Percentiles rank a stretch among this genome's conserved stretches.
These are phyloP conservation scores for Condylura cristata DNA, from an alignment of 2,113 vertebrate species.

Conservation along the genomic window DNA sequence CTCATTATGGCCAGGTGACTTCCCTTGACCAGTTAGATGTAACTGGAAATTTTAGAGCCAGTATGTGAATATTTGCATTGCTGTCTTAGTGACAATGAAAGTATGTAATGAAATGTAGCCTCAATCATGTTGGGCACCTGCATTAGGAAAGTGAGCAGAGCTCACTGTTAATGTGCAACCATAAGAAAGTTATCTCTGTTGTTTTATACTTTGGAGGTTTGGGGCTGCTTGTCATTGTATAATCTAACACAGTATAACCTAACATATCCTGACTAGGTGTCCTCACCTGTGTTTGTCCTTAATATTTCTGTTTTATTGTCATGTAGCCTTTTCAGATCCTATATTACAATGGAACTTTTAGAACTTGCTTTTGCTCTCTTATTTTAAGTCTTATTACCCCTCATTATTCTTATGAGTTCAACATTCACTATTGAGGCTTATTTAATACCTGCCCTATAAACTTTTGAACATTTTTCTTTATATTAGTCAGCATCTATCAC, in stretches of 20 bases:
- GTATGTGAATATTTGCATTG: background rate
- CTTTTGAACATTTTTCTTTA: background rate
- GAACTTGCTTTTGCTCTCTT: background rate
- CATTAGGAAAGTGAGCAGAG: background rate
- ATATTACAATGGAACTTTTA: background rate
- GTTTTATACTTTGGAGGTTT: background rate
- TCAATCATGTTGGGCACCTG: background rate
- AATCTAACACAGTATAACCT: background rate
- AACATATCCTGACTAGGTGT: rapidly evolving
- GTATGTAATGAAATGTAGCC: background rate
- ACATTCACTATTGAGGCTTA: background rate
- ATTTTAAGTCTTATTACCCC: background rate
- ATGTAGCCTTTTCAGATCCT: background rate
- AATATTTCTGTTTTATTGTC: background rate
- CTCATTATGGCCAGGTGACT: background rate
- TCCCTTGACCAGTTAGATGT: background rate
- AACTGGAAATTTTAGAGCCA: background rate
- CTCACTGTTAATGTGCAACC: background rate
- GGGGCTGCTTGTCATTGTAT: background rate
- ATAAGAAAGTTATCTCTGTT: background rate
- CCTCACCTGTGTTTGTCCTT: background rate
- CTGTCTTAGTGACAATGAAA: background rate
- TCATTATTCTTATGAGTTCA: background rate
- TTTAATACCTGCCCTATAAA: background rate
- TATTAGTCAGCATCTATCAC: no score